These are phyloP conservation scores for Penaeus indicus DNA, from an alignment of 1,140 invertebrate genomes.

Conservation along the genomic window DNA sequence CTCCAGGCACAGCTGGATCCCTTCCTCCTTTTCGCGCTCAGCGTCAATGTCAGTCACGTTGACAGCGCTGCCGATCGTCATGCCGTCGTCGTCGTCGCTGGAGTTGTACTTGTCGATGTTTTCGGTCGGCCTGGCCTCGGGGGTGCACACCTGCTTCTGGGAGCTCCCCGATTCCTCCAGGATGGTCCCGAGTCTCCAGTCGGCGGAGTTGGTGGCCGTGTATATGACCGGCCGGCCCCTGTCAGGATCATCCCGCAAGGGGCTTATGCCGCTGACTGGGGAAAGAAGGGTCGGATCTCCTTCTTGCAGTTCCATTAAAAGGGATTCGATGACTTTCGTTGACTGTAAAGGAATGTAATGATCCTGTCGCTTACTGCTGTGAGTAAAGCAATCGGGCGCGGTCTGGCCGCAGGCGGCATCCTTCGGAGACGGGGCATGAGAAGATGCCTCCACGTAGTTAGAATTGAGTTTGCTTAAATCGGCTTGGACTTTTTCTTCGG, in stretches of 20 bases:
- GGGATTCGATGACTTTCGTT: constrained; percentile 43
- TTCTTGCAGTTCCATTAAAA: constrained; percentile 35
- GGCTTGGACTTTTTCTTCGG: background rate
- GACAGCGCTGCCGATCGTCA: constrained; percentile 47
- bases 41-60: constrained; percentile 56
- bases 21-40: constrained; percentile 53
- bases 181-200: constrained; percentile 50
- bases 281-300: background rate
- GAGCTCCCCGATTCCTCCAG: constrained; percentile 35
- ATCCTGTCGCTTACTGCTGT: background rate
- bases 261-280: background rate
- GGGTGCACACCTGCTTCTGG: background rate
- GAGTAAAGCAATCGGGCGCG: background rate
- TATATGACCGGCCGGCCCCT: constrained; percentile 39
- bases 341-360: constrained; percentile 11
- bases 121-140: background rate
- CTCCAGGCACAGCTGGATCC: constrained; percentile 52
- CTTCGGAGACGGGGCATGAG: background rate
- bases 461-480: background rate
- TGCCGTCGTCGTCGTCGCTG: constrained; percentile 47
- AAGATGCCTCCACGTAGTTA: background rate
- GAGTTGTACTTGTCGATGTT: constrained; percentile 31
- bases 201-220: constrained; percentile 49
- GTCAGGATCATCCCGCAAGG: constrained; percentile 8
- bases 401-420: background rate